These are phyloP conservation scores for Buceros bicornis DNA, from an alignment of 2,797 vertebrate genomes.

Conservation along the genomic window DNA sequence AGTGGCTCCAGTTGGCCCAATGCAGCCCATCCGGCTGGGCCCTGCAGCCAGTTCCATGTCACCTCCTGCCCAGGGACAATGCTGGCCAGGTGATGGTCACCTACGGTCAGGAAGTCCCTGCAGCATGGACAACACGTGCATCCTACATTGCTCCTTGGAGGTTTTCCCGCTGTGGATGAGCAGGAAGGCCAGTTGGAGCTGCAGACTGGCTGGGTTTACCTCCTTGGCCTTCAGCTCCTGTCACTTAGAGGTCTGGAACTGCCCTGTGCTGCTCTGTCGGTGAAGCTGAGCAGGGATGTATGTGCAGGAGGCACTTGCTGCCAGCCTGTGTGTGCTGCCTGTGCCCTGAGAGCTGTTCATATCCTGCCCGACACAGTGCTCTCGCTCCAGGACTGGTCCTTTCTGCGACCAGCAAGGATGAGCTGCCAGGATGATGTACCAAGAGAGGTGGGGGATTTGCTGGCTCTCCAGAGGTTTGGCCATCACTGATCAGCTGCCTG, in stretches of 20 bases:
- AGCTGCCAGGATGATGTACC: background rate
- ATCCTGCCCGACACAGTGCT: fast-evolving
- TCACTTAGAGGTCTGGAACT: background rate
- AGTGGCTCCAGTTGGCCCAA: background rate
- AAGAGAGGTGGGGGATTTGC: background rate
- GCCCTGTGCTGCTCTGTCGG: background rate
- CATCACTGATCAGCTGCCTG: background rate
- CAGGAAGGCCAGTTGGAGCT: background rate
- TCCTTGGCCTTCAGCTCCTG: fast-evolving
- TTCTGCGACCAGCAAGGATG: fast-evolving
- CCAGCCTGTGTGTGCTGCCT: background rate
- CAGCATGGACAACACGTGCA: fast-evolving
- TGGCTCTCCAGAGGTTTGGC: background rate
- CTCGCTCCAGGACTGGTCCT: fast-evolving
- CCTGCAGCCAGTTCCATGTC: fast-evolving
- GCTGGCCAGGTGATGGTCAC: background rate
- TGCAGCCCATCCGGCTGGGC: background rate
- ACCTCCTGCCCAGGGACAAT: background rate
- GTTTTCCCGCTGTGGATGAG: fast-evolving
- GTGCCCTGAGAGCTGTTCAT: fast-evolving
- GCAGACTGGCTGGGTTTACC: background rate
- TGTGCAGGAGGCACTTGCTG: fast-evolving
- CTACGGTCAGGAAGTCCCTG: background rate
- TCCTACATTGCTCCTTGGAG: background rate
- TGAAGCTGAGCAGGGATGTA: background rate